Conservation (phyloP, 2,797 vertebrate genomes). For the Parauchenoglanis ngamensis region DNA sequence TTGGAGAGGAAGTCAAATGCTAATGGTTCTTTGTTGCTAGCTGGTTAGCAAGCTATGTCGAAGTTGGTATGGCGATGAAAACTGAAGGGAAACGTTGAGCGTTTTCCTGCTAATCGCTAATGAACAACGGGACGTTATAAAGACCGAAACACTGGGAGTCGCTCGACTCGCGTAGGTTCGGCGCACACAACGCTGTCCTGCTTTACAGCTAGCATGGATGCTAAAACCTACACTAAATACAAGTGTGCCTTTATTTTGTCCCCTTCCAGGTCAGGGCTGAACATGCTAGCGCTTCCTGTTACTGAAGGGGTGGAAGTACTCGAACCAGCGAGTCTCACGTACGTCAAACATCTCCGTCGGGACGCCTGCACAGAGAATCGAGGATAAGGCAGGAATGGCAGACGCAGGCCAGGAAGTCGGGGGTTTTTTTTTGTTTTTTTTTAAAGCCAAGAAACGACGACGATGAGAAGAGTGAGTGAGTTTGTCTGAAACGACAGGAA, state of each 20-base stretch:
- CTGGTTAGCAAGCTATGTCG: background rate
- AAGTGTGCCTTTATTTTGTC: too few species aligned
- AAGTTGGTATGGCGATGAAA: background rate
- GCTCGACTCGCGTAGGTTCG: background rate
- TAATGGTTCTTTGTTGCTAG: background rate
- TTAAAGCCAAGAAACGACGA: conserved; percentile 3
- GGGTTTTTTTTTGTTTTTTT: conserved; percentile 13
- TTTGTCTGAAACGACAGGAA: background rate
- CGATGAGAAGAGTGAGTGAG: too few species aligned
- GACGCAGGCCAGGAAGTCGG: conserved; percentile 35
- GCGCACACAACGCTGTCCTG: background rate
- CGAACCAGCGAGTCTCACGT: conserved; percentile 68
- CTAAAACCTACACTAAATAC: background rate
- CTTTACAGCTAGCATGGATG: background rate
- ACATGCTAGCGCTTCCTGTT: conserved; percentile 1
- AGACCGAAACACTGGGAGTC: background rate
- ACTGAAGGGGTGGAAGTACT: conserved; percentile 47
- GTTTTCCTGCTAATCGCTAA: background rate
- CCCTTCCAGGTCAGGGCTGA: background rate
- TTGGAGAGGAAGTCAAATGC: background rate
- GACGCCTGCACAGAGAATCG: conserved; percentile 44
- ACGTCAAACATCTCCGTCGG: conserved; percentile 53
- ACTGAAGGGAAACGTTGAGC: too few species aligned
- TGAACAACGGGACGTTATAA: background rate
- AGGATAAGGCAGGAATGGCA: conserved; percentile 54